Conservation (phyloP, 1,140 invertebrate species). For the Homarus americanus region DNA sequence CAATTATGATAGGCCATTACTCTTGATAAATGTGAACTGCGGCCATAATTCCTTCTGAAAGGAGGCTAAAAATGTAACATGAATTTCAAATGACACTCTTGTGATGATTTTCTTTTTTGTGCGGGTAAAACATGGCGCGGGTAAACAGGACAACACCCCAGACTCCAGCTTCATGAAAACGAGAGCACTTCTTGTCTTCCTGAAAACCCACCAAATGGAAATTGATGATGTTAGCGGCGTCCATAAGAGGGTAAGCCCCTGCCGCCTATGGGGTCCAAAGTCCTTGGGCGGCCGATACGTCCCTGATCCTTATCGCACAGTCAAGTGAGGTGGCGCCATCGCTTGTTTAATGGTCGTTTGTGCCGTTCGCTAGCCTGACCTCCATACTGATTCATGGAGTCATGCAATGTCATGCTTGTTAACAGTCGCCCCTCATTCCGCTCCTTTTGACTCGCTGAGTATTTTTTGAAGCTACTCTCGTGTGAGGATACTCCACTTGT, state of each 20-base stretch:
- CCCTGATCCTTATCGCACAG: slow-evolving; percentile 48
- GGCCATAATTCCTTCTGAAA: slow-evolving; percentile 36
- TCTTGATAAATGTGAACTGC: slow-evolving; percentile 56
- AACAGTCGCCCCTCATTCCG: slow-evolving; percentile 14
- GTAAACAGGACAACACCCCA: slow-evolving; percentile 6
- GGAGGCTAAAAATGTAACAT: slow-evolving; percentile 26
- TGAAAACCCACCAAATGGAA: slow-evolving; percentile 58
- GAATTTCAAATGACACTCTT: slow-evolving; percentile 31
- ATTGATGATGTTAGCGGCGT: slow-evolving; percentile 59
- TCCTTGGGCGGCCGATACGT: slow-evolving; percentile 19
- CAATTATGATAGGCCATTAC: slow-evolving; percentile 68
- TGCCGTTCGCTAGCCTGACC: slow-evolving; percentile 67
- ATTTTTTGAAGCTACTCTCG: neutral
- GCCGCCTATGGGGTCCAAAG: slow-evolving; percentile 28
- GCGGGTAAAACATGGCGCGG: neutral
- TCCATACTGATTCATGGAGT: slow-evolving; percentile 70
- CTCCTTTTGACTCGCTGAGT: neutral
- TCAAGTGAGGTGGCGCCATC: slow-evolving; percentile 69
- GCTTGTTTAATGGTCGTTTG: slow-evolving; percentile 70
- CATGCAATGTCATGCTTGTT: slow-evolving; percentile 72
- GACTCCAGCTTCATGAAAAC: slow-evolving; percentile 50
- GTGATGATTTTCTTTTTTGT: slow-evolving; percentile 23
- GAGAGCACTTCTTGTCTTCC: slow-evolving; percentile 69
- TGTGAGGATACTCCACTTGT: neutral
- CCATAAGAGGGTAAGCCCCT: slow-evolving; percentile 46